Evolutionary conservation across 2,888 invertebrate species (phyloP).

Genomic region (Tupiocoris notatus): DNA sequence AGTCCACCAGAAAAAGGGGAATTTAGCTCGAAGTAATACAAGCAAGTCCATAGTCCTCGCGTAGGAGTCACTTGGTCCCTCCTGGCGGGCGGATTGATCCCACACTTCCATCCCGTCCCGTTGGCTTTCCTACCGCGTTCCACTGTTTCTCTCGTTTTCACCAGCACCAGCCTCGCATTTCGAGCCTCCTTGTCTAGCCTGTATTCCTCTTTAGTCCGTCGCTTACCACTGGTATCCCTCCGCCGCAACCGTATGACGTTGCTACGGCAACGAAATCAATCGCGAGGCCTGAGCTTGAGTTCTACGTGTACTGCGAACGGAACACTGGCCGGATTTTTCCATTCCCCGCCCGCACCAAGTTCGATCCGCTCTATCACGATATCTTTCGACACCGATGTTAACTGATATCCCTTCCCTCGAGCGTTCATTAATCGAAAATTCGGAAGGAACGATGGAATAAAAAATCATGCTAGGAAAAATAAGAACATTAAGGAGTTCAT

Average conservation of each 20-base stretch:
- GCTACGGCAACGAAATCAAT: conserved; percentile 30
- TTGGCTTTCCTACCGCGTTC: background rate
- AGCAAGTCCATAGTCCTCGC: background rate
- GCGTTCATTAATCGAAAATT: too few relatives aligned
- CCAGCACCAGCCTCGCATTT: conserved; percentile 32
- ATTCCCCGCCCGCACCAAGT: too few relatives aligned
- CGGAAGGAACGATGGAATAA: too few relatives aligned
- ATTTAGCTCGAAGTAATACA: too few relatives aligned
- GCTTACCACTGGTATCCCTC: conserved; percentile 11
- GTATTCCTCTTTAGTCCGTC: conserved; percentile 36
- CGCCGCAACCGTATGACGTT: conserved; percentile 20
- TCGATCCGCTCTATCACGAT: too few relatives aligned
- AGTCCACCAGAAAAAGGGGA: too few relatives aligned
- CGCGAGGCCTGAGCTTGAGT: background rate
- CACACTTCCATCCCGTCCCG: background rate
- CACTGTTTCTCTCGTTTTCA: conserved; percentile 42
- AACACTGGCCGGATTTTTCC: too few relatives aligned
- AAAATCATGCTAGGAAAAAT: too few relatives aligned
- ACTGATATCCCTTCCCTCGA: too few relatives aligned
- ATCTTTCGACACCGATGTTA: too few relatives aligned
- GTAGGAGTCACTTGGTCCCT: background rate
- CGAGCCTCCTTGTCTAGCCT: conserved; percentile 30
- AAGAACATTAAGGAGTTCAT: too few relatives aligned
- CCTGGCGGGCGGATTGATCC: background rate
- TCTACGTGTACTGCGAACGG: background rate